Evolutionary conservation across 2,797 vertebrate genomes (phyloP).

Genomic region (Semaprochilodus insignis): DNA sequence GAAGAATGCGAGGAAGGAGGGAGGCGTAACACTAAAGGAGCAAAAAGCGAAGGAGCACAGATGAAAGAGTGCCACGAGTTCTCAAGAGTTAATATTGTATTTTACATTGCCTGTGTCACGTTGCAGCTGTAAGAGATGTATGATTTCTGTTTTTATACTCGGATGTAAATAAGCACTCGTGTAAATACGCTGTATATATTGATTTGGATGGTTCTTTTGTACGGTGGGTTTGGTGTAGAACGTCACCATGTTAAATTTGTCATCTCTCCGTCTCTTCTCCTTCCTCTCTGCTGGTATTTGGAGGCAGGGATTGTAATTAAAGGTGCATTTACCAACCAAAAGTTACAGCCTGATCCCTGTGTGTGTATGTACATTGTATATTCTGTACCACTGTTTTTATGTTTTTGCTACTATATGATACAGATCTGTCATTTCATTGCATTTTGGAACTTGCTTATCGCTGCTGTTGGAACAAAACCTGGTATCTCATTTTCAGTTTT

Average conservation of each 20-base stretch:
- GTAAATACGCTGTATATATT: slow-evolving; percentile 84
- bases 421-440: no score
- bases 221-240: slow-evolving; percentile 73
- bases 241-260: slow-evolving; percentile 68
- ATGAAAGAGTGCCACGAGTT: slow-evolving; percentile 40
- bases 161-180: slow-evolving; percentile 76
- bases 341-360: slow-evolving; percentile 11
- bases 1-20: slow-evolving; percentile 13
- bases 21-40: background rate
- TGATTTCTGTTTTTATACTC: slow-evolving; percentile 77
- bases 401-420: background rate
- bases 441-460: no score
- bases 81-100: slow-evolving; percentile 14
- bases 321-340: slow-evolving; percentile 75
- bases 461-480: no score
- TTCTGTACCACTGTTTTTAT: background rate
- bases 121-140: slow-evolving; percentile 77
- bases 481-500: no score
- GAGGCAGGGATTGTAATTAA: slow-evolving; percentile 80
- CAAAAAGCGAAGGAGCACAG: slow-evolving; percentile 22
- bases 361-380: background rate
- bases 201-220: slow-evolving; percentile 73
- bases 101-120: slow-evolving; percentile 69
- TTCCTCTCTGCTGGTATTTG: slow-evolving; percentile 66
- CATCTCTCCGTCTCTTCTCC: slow-evolving; percentile 61